Percentiles rank a stretch among this genome's conserved stretches.
phyloP scores from a whole-genome alignment of 2,113 vertebrate species.

The Cyprinodon variegatus region DNA sequence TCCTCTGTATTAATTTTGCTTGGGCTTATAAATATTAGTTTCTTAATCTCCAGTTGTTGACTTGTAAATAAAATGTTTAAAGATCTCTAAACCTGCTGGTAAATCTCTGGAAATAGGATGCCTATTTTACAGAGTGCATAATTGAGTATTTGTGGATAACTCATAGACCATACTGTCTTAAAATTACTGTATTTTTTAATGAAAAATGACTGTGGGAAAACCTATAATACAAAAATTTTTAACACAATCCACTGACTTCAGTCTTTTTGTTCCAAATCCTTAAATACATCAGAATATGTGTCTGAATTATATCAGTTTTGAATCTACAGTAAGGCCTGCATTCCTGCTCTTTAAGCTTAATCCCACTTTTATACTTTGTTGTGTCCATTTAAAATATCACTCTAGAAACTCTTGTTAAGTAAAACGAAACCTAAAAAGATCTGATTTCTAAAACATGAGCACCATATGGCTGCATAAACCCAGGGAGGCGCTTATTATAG shows the following conservation, averaged over 20 bases:
- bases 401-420: no score
- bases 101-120: neutral
- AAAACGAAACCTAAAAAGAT: no score
- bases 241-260: slow-evolving; percentile 74
- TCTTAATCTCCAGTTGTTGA: slow-evolving; percentile 10
- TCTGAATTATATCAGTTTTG: neutral
- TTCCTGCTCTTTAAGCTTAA: slow-evolving; percentile 23
- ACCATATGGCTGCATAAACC: no score
- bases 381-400: neutral
- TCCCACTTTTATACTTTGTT: slow-evolving; percentile 37
- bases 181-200: slow-evolving; percentile 16
- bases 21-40: neutral
- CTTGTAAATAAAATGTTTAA: slow-evolving; percentile 12
- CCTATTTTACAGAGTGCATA: slow-evolving; percentile 3
- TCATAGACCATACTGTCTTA: slow-evolving; percentile 34
- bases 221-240: slow-evolving; percentile 53
- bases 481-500: no score
- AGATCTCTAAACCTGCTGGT: neutral
- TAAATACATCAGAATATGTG: neutral
- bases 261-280: neutral
- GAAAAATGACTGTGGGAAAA: slow-evolving; percentile 35
- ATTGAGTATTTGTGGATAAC: neutral
- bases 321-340: no score
- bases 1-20: neutral
- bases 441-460: no score